Evolutionary conservation across 2,797 vertebrate genomes (phyloP).

Genomic region (Gambusia yucatana): DNA sequence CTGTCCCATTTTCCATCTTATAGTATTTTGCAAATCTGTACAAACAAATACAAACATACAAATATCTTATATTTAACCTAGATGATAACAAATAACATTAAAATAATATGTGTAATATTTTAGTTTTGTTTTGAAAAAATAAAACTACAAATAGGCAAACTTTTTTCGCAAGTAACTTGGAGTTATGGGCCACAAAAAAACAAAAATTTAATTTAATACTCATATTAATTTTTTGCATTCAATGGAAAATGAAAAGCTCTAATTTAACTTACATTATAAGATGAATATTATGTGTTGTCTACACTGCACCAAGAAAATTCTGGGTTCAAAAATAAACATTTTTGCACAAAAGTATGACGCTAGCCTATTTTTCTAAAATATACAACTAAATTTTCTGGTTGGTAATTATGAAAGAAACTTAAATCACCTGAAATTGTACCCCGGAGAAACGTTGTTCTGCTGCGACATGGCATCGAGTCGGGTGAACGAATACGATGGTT

Average conservation of each 20-base stretch:
- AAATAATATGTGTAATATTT: background rate
- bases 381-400: background rate
- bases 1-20: conserved; percentile 87
- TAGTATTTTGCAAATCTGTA: conserved; percentile 91
- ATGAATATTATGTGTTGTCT: background rate
- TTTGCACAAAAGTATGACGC: background rate
- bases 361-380: background rate
- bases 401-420: background rate
- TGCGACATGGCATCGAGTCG: conserved; percentile 88
- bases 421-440: conserved; percentile 94
- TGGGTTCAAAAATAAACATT: background rate
- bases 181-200: background rate
- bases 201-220: background rate
- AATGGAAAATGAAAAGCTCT: background rate
- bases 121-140: background rate
- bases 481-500: conserved; percentile 91
- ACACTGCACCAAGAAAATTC: background rate
- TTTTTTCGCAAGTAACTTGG: background rate
- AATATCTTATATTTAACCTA: background rate
- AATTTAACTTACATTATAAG: background rate
- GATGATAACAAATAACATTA: too few species aligned
- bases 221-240: background rate
- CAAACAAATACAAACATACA: conserved; percentile 17
- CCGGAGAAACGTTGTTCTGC: conserved; percentile 83
- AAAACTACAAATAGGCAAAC: background rate